Base-by-base conservation (phyloP, 1,140 invertebrate genomes). In the Whitmania pigra region DNA sequence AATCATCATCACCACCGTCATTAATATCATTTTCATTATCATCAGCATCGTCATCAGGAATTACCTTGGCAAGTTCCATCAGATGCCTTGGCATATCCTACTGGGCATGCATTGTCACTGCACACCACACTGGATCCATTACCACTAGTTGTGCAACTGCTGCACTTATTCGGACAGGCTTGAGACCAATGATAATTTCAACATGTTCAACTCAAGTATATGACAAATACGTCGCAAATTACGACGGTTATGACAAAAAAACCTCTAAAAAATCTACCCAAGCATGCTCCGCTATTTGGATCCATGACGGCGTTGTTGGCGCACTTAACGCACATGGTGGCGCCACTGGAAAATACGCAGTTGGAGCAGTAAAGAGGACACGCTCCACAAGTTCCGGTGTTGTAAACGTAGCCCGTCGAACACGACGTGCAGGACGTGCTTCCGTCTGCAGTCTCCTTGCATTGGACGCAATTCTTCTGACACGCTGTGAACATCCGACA, bases 1-100 rank as follows among this genome's bases (percentile, higher is more conserved):
- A 2, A 63, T 9, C 20, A 25, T 63, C 57, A 63, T 25, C 9
- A 4, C 11, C 11, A 63, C 54, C 54, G 25, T 36, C 31, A 36
- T 49, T 49, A 49, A 49, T 17, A 49, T 1, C 43, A 49, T 49
- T 49, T 15, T 49, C 15, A 11, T 49, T 11, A 49, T 36, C 31
- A 49, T 49, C 43, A 49, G 5, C 31, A 17, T 49, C 15, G 13
- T 15, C 43, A 49, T 17, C 9, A 15, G 43, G 5, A 13, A 49
- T 49, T 25, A 63, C 57, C 20, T 63, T 63, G 57, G 57, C 57
- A 63, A 25, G 57, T 63, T 63, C 57, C 57, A 63, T 63, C 57
- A 31, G 57, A 4, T 25, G 57, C 57, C 11, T 7, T 31, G 29
- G 57, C 57, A 31, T 63, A 63, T 31, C 57, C 57, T 20, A 25